phyloP scores from a whole-genome alignment of 2,113 vertebrate species.

The Perca fluviatilis region DNA sequence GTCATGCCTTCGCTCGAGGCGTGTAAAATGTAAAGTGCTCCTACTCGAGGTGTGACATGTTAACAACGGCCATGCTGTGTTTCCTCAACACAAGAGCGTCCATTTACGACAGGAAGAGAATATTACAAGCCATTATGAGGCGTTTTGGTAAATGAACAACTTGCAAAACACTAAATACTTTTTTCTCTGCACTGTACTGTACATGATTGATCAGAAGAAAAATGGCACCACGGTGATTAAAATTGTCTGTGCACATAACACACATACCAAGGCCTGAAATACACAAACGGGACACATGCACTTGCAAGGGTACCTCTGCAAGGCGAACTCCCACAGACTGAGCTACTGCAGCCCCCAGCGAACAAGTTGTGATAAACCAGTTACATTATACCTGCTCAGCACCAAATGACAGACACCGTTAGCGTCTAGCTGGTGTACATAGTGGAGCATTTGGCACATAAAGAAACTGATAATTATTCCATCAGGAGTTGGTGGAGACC shows the following conservation, averaged over 20 bases:
- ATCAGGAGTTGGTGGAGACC: too few relatives aligned
- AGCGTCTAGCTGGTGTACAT: too few relatives aligned
- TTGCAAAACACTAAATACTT: background rate
- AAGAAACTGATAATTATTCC: too few relatives aligned
- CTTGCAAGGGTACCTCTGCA: too few relatives aligned
- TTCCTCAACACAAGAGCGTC: slow-evolving; percentile 17
- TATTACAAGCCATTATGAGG: slow-evolving; percentile 11
- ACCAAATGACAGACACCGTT: too few relatives aligned
- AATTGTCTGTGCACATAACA: background rate
- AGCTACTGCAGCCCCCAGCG: too few relatives aligned
- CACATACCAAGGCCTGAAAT: too few relatives aligned
- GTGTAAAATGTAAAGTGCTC: slow-evolving; percentile 21
- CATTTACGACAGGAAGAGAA: slow-evolving; percentile 31
- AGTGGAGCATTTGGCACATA: too few relatives aligned
- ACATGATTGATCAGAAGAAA: background rate
- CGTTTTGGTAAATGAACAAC: background rate
- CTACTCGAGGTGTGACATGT: slow-evolving; percentile 13
- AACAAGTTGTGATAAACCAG: too few relatives aligned
- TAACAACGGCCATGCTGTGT: slow-evolving; percentile 22
- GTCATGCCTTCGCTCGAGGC: slow-evolving; percentile 40
- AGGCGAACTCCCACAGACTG: too few relatives aligned
- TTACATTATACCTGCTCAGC: too few relatives aligned
- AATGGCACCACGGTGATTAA: background rate
- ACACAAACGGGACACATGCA: too few relatives aligned
- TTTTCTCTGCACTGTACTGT: background rate